Base-by-base conservation (phyloP, 2,797 vertebrate species). In the Rhinogobio ventralis region DNA sequence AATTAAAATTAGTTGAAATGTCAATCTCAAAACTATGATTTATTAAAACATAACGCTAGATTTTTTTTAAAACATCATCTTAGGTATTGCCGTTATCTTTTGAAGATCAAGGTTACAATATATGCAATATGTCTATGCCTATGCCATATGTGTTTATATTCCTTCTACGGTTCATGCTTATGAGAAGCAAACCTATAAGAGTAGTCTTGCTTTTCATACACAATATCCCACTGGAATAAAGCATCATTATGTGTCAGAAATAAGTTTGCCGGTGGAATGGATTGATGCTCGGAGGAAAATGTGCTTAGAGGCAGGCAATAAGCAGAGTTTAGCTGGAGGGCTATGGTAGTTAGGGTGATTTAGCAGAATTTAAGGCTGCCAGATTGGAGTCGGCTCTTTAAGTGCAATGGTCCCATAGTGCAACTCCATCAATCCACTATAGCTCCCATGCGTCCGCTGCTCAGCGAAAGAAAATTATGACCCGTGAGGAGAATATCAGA, bases 381-480 rank as follows among this genome's bases (percentile, higher is more conserved):
- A 88, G 69, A 57, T 82, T 86, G 67, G 76, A 75, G 64, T 66
- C 42, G 67, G 60, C 62, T 86, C 39, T 30, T 84, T 86, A 84
- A 82, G 62, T 81, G 86, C 82, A 85, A 87, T 88, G 79, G 85
- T 87, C 87, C 85, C 85, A 53, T n/a, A 79, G 78, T 76, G 72
- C 73, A 72, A 45, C 86, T 86, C 46, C 30, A 88, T 86, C 84
- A 87, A 62, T 73, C 68, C 83, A 74, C 67, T 81, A 64, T 53
- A 81, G 60, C 79, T 81, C 81, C 74, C 87, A 73, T 82, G 77
- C 23, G 39, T 80, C 45, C 28, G 7, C 76, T 62, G 57, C 72
- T 81, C 82, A 81, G 64, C n/a, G 75, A 76, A 69, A 60, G 53
- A 72, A 71, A 79, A 72, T 79, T 1, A 62, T 78, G 83, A 71